Evolutionary conservation across 2,797 vertebrate genomes (phyloP), one percentile per base, ranked within the genome.

Genomic region (Esox lucius): DNA sequence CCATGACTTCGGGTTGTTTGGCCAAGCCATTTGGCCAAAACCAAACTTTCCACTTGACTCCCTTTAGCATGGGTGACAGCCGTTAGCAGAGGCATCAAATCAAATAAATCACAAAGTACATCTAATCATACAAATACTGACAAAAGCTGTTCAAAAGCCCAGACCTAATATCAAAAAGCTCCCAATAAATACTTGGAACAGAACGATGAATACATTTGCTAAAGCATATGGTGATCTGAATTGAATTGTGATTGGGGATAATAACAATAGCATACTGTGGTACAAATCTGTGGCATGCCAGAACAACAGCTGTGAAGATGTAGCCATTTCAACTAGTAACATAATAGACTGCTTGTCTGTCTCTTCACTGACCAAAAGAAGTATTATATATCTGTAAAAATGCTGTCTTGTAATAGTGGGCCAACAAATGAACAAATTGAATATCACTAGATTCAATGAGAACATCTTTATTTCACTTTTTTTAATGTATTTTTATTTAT

Each of bases 151-250:
- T 66, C 31, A 66, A 33, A 33, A 66, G 16, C 17, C 26, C 17
- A 66, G 6, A 53, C 79, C 76, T 80, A 78, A 65, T 66, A 81
- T 79, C 80, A 84, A 83, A 81, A 70, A 72, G 76, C 77, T 75
- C 81, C 73, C 73, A 73, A 79, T 86, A 68, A 39, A 83, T 81
- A 83, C 81, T 83, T 83, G 78, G 71, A 85, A 84, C 71, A 74
- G 74, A 87, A 75, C 75, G 83, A 85, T 87, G 74, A 76, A 80
- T 79, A 78, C 39, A 77, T 74, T 79, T 80, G 72, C 39, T 49
- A 69, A 80, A 82, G 86, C 84, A 85, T 82, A 83, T 75, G 84
- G 80, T 70, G 22, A 82, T 79, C 71, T 76, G 78, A 81, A 75
- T 74, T 75, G 81, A 78, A 83, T 24, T 26, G 49, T 74, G 75